Conservation (phyloP, 1,140 invertebrate genomes). For the Drosophila prosaltans region DNA sequence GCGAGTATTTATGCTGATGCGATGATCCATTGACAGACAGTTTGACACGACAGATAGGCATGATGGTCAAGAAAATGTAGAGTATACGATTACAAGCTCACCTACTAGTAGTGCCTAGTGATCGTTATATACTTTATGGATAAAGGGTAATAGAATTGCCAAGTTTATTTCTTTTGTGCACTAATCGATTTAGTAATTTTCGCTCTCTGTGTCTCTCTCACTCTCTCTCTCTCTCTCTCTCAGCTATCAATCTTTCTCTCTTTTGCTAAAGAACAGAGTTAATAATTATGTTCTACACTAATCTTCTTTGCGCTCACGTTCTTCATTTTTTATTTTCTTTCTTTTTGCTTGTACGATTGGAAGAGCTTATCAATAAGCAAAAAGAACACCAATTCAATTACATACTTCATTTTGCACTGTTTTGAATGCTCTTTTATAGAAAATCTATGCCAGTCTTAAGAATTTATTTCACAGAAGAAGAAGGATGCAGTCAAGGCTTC, state of each 20-base stretch:
- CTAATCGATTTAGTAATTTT: constrained; percentile 57
- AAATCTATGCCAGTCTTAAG: too few relatives aligned
- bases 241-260: constrained; percentile 29
- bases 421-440: background rate
- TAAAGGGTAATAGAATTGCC: background rate
- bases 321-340: constrained; percentile 29
- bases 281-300: constrained; percentile 52
- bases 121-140: background rate
- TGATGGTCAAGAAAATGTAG: too few relatives aligned
- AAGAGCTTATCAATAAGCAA: constrained; percentile 70
- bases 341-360: constrained; percentile 20
- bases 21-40: too few relatives aligned
- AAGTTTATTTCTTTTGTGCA: constrained; percentile 40
- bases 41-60: background rate
- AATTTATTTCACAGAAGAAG: too few relatives aligned
- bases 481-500: too few relatives aligned
- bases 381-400: background rate
- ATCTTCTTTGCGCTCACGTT: constrained; percentile 53
- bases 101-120: too few relatives aligned
- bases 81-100: too few relatives aligned
- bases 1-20: too few relatives aligned
- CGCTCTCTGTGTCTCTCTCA: constrained; percentile 44
- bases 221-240: constrained; percentile 13
- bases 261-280: constrained; percentile 15
- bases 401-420: background rate